Evolutionary conservation across 2,797 vertebrate genomes (phyloP), one percentile per base, ranked within the genome.

Genomic region (Tauraco hartlaubi): DNA sequence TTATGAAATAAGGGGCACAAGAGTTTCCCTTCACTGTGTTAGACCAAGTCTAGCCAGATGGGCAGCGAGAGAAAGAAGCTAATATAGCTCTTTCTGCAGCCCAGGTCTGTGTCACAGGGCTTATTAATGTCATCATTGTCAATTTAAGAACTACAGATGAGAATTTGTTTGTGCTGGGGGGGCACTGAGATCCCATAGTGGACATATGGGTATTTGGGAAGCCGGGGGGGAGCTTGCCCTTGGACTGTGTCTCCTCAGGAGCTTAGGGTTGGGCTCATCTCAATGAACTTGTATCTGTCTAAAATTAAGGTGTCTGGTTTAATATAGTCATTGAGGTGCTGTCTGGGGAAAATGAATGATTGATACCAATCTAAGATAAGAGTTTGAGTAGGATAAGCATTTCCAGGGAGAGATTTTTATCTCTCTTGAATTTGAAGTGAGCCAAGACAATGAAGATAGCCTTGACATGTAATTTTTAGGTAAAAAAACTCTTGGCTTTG

Each of bases 361-460:
- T 97, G 94, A 95, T 96, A 92, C 88, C 94, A 94, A 96, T 93
- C 95, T 91, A 73, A 93, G 95, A 93, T 92, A 96, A 93, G 94
- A 94, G 77, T 94, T 91, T 87, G 92, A 94, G 90, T 55, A 87
- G 84, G 93, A 80, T 96, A 94, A 91, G 92, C 90, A 91, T 95
- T 97, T 97, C 92, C 93, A 95, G 77, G 63, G 94, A 95, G 94
- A 96, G 95, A 96, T 95, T 95, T 94, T 93, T 93, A 95, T 93
- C 93, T 96, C 91, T 92, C 90, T 81, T 96, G 93, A 93, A 92
- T 93, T 73, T 94, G 90, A 90, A 92, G 84, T 79, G 63, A 95
- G 77, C 81, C 64, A 90, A 92, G 88, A 92, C 94, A 92, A 85
- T 92, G 94, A 92, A 92, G 86, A 79, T 95, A 96, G 74, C 74